Base-by-base conservation (phyloP, 2,797 vertebrate species). In the Xerus rutilus region DNA sequence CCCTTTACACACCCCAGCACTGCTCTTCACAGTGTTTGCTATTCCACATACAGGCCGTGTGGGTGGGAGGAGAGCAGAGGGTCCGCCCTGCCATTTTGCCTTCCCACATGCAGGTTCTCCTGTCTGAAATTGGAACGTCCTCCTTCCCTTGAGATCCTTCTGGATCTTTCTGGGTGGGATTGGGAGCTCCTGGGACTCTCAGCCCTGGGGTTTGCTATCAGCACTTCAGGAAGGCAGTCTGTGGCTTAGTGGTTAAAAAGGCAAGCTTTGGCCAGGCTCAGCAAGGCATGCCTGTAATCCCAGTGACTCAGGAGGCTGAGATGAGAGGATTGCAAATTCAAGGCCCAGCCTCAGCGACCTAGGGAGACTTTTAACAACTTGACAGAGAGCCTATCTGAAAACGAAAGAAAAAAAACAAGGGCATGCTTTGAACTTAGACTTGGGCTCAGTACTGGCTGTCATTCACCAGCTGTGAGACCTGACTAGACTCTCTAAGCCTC, bases 11-110 rank as follows among this genome's bases (percentile, higher is more conserved):
- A 2, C 20, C 76, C 8, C 65, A 21, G 65, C 28, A 78, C 69
- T 14, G 47, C 47, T 35, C 21, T 25, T 23, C 5, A 12, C 82
- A n/a, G 90, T 11, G 30, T 8, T 9, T 25, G 10, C 49, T 47
- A 15, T 8, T 78, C 65, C 70, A 45, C 18, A 2, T 1, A 43
- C 47, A 59, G 45, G 15, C 17, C 1, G 0, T 0, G 54, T 1
- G 0, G 8, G 59, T 15, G 57, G 62, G 77, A 59, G 8, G 0
- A 2, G 21, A 9, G 7, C 78, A 25, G 73, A 14, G 35, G 47
- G 23, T 52, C 35, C 21, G 23, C 21, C n/a, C 47, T 39, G 30
- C 49, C 74, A 54, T 23, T 78, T n/a, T 20, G 57, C 59, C 18
- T 43, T 65, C 43, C 25, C 57, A 64, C 21, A 67, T 32, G 28